A percentile compares a stretch with the other conserved stretches of the same genome.
Evolutionary conservation across 2,888 invertebrate genomes (phyloP).

Genomic region (Leptogaster cylindrica): DNA sequence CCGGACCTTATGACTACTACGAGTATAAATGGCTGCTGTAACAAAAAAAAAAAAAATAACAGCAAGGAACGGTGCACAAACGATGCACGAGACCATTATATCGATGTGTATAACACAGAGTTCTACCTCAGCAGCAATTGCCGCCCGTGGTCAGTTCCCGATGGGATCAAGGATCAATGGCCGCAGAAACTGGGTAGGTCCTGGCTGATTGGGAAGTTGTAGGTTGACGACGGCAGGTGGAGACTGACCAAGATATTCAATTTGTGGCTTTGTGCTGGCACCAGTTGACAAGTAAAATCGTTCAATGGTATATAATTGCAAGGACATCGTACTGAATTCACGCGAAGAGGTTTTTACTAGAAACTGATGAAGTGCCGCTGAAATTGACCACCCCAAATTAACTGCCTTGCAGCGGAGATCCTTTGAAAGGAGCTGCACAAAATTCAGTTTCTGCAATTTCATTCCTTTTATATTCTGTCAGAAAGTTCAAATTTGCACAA

Average conservation of each 20-base stretch:
- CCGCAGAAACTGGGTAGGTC: too few relatives aligned
- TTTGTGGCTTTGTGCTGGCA: background rate
- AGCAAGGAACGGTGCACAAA: background rate
- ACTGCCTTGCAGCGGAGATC: too few relatives aligned
- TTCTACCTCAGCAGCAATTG: background rate
- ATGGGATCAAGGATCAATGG: too few relatives aligned
- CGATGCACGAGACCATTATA: slow-evolving; percentile 23
- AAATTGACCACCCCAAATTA: slow-evolving; percentile 30
- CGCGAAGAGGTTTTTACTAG: background rate
- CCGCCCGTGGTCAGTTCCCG: too few relatives aligned
- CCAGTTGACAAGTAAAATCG: slow-evolving; percentile 1
- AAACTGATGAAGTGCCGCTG: background rate
- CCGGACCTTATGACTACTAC: slow-evolving; percentile 36
- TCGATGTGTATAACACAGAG: slow-evolving; percentile 18
- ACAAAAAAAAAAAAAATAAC: slow-evolving; percentile 25
- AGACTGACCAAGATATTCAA: slow-evolving; percentile 8
- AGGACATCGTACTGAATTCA: background rate
- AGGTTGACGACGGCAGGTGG: background rate
- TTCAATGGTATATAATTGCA: slow-evolving; percentile 18
- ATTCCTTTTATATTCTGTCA: too few relatives aligned
- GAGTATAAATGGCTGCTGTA: slow-evolving; percentile 16
- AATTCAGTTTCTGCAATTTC: too few relatives aligned
- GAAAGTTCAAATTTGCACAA: too few relatives aligned
- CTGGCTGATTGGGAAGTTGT: background rate
- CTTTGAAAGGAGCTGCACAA: too few relatives aligned